Evolutionary conservation across 2,113 vertebrate species (phyloP).

Genomic region (Petromus typicus): DNA sequence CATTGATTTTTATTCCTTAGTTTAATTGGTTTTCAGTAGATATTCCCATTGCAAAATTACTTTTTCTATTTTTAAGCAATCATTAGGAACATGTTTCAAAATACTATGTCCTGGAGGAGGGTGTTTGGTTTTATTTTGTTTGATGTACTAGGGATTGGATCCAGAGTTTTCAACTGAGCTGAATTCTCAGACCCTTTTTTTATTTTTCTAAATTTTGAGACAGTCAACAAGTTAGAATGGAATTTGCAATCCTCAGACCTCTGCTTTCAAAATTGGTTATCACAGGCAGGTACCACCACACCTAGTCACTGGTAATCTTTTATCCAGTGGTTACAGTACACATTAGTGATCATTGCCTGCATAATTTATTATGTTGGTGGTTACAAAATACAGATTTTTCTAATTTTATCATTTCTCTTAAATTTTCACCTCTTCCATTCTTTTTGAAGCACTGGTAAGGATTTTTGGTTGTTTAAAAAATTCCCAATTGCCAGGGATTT

Average conservation of each 20-base stretch:
- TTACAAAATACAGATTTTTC: background rate
- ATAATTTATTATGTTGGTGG: background rate
- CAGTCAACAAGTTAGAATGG: background rate
- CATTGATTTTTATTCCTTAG: background rate
- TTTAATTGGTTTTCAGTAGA: background rate
- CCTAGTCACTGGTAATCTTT: background rate
- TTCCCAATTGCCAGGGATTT: too few relatives aligned
- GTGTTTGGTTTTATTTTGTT: background rate
- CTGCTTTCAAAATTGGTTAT: background rate
- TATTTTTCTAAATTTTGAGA: background rate
- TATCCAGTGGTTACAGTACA: background rate
- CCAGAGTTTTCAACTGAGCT: background rate
- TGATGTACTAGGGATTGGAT: background rate
- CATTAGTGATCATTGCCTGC: background rate
- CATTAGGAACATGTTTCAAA: constrained; percentile 6
- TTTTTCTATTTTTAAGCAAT: background rate
- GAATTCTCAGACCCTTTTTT: background rate
- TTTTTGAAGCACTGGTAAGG: background rate
- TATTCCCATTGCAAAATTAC: background rate
- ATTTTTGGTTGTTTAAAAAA: background rate
- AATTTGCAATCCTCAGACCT: background rate
- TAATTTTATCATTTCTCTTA: background rate
- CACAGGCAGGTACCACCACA: too few relatives aligned
- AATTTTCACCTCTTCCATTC: background rate
- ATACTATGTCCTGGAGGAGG: background rate